A percentile compares a stretch with the other conserved stretches of the same genome.
phyloP scores from a whole-genome alignment of 1,140 invertebrate genomes.

The Brachionus plicatilis region DNA sequence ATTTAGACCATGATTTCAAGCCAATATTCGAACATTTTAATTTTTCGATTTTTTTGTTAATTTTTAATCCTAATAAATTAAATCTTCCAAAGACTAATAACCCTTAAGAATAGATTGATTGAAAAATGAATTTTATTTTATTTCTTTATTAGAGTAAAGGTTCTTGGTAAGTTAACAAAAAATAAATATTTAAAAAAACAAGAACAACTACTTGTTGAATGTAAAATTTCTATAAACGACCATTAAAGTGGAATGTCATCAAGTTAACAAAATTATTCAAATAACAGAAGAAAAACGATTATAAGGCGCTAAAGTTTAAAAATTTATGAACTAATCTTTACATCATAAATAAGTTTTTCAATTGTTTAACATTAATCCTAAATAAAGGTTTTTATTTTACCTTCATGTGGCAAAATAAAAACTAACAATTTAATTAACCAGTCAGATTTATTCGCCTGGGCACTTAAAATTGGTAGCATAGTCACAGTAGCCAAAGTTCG shows the following conservation, averaged over 20 bases:
- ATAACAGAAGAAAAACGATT: neutral
- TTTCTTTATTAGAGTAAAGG: neutral
- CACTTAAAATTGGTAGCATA: constrained; percentile 40
- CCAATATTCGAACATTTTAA: too few relatives aligned
- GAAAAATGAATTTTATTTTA: neutral
- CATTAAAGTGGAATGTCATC: neutral
- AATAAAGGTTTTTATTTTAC: neutral
- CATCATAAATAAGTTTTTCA: neutral
- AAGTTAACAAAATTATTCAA: neutral
- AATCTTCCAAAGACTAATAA: too few relatives aligned
- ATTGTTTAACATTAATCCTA: neutral
- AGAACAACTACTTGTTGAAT: neutral
- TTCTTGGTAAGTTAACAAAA: neutral
- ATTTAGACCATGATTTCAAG: too few relatives aligned
- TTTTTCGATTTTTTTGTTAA: too few relatives aligned
- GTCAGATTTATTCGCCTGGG: constrained; percentile 28
- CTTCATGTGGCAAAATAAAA: neutral
- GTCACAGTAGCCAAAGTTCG: constrained; percentile 24
- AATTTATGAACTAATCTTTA: neutral
- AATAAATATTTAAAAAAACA: neutral
- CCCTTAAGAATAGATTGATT: too few relatives aligned
- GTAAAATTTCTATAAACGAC: neutral
- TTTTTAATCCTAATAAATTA: too few relatives aligned
- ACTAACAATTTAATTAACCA: neutral
- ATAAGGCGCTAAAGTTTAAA: neutral